Conservation (phyloP, 1,140 invertebrate species). For the Apis mellifera region Amel_HAv3.1 CM009934.2:6522001-6522500, state of each 20-base stretch:
- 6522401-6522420: too few relatives aligned
- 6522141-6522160: neutral
- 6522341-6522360: too few relatives aligned
- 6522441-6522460: too few relatives aligned
- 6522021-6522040: constrained; percentile 12
- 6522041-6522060: neutral
- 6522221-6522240: neutral
- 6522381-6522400: too few relatives aligned
- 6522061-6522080: constrained; percentile 14
- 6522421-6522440: too few relatives aligned
- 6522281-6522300: too few relatives aligned
- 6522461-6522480: too few relatives aligned
- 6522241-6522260: neutral
- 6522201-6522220: neutral
- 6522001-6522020: constrained; percentile 14
- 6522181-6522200: neutral
- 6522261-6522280: neutral
- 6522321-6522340: too few relatives aligned
- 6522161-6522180: neutral
- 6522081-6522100: constrained; percentile 13
- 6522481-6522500: too few relatives aligned
- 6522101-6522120: neutral
- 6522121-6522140: too few relatives aligned
- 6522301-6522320: too few relatives aligned
- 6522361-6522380: too few relatives aligned